Conservation (phyloP, 2,888 invertebrate species). For the Trachelus stipa region DNA sequence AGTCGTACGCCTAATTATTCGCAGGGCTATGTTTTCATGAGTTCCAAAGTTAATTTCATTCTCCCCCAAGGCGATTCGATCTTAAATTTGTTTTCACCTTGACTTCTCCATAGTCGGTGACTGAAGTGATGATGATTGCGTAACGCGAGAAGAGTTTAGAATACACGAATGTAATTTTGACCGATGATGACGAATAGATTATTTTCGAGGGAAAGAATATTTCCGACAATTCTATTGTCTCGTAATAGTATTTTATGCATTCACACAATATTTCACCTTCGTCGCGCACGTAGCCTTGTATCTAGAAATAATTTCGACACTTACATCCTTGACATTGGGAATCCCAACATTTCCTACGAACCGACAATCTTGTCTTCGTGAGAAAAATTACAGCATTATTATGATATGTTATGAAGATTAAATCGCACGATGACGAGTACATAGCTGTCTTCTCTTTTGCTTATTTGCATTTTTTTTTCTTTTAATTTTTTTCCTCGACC, state of each 20-base stretch:
- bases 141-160: not conserved
- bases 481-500: no score
- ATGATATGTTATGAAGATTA: not conserved
- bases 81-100: not conserved
- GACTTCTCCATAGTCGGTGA: not conserved
- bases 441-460: not conserved
- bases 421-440: not conserved
- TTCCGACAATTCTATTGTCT: not conserved
- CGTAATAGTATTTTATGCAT: not conserved
- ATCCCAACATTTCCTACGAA: not conserved
- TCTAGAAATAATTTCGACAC: not conserved
- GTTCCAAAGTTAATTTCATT: not conserved
- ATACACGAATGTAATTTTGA: not conserved
- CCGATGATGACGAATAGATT: not conserved
- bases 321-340: not conserved
- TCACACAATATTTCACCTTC: no score
- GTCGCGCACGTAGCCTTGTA: no score
- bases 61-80: not conserved
- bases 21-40: not conserved
- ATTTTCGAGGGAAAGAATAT: not conserved
- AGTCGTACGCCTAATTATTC: not conserved
- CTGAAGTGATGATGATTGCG: not conserved
- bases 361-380: not conserved
- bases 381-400: not conserved
- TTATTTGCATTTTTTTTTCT: no score